Evolutionary conservation across 2,888 invertebrate species (phyloP), one percentile per base, ranked within the genome.

Genomic region (Rhamphomyia laevipes): DNA sequence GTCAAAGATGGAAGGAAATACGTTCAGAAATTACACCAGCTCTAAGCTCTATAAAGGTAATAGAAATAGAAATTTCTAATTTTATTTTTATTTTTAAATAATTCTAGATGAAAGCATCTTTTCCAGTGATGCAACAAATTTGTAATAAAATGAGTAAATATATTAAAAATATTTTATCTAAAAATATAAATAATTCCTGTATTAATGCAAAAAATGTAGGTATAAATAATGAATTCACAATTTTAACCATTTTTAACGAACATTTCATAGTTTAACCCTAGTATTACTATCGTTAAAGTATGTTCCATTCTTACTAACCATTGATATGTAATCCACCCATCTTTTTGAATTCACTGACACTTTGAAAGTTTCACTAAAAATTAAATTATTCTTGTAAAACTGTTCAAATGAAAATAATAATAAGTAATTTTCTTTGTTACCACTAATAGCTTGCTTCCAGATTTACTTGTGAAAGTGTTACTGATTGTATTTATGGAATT

Each of bases 401-500:
- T n/a, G n/a, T n/a, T n/a, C n/a, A 21, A 21, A 21, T 21, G 4
- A 27, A 7, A 27, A 27, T 27, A 27, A 27, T 27, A 27, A 27
- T 2, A 27, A 27, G 9, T 27, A 4, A 9, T 27, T 16, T 2
- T 23, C 31, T n/a, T n/a, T n/a, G n/a, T n/a, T n/a, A n/a, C 17
- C 17, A n/a, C n/a, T 21, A 10, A 1, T 43, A 65, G 67, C 54
- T 66, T 2, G 52, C 60, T 15, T 55, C 61, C 43, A 61, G 66
- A 21, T 73, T 63, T 45, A 73, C 73, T 1, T 58, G 67, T 0
- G 73, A 74, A 50, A 66, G 69, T 41, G 70, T 74, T 1, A 68
- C 70, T 1, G 68, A 65, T 48, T 72, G 70, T 42, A 73, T 72
- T n/a, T 62, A 73, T 49, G 74, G 74, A 0, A 48, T 73, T 0